A percentile compares a stretch with the other conserved stretches of the same genome.
Evolutionary conservation across 2,888 invertebrate genomes (phyloP).

Genomic region (Xanthostigma xanthostigma): DNA sequence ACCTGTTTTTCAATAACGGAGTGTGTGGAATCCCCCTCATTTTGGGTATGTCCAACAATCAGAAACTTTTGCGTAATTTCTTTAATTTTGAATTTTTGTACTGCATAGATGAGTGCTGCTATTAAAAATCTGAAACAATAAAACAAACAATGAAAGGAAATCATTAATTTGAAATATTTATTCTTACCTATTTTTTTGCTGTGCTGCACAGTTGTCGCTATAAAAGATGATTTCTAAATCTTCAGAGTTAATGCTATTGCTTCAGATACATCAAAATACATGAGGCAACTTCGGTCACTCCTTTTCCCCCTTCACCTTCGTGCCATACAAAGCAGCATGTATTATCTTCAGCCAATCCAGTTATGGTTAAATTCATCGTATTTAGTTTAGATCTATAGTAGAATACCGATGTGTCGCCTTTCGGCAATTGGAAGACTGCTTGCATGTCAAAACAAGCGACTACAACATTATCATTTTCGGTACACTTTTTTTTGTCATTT

Average conservation of each 20-base stretch:
- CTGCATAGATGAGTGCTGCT: no score
- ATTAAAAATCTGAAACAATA: no score
- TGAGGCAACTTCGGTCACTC: slow-evolving; percentile 14
- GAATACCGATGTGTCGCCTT: slow-evolving; percentile 15
- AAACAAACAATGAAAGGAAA: no score
- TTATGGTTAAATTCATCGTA: slow-evolving; percentile 14
- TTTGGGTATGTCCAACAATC: no score
- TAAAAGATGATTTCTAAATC: slow-evolving; percentile 12
- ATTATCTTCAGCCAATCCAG: slow-evolving; percentile 7
- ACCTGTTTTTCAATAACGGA: no score
- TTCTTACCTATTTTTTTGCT: slow-evolving; percentile 14
- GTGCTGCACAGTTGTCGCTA: slow-evolving; percentile 17
- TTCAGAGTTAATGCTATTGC: not conserved
- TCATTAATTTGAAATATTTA: no score
- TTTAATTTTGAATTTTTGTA: no score
- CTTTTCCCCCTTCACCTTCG: slow-evolving; percentile 12
- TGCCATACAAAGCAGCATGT: slow-evolving; percentile 15
- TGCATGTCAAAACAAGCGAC: slow-evolving; percentile 15
- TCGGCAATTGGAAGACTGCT: slow-evolving; percentile 15
- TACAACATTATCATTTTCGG: slow-evolving; percentile 4
- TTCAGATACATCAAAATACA: slow-evolving; percentile 12
- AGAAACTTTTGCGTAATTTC: no score
- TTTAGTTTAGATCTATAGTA: slow-evolving; percentile 15
- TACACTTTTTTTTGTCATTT: slow-evolving; percentile 8
- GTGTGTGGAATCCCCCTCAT: no score